These are phyloP conservation scores for Prionailurus viverrinus DNA, from an alignment of 2,113 vertebrate genomes.

Conservation along the genomic window DNA sequence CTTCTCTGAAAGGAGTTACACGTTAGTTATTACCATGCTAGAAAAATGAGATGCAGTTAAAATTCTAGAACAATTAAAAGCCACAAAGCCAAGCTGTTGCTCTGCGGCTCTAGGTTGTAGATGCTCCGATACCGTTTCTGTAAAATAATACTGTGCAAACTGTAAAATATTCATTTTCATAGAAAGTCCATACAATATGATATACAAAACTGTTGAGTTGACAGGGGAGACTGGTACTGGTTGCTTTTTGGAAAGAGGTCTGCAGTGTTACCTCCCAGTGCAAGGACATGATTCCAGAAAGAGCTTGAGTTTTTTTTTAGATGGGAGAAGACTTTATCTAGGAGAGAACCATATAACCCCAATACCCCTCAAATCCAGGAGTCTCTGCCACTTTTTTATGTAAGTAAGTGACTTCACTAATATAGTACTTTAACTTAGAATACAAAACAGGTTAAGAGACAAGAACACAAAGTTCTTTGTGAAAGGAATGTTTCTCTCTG, in stretches of 20 bases:
- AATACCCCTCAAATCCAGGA: background rate
- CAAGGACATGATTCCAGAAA: background rate
- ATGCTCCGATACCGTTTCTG: slow-evolving; percentile 63
- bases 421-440: background rate
- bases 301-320: slow-evolving; percentile 4
- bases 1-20: slow-evolving; percentile 85
- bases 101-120: slow-evolving; percentile 69
- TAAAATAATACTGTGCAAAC: slow-evolving; percentile 83
- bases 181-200: slow-evolving; percentile 83
- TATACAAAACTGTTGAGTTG: slow-evolving; percentile 81
- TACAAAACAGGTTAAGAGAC: slow-evolving; percentile 69
- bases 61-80: slow-evolving; percentile 83
- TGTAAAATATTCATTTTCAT: slow-evolving; percentile 85
- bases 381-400: slow-evolving; percentile 25
- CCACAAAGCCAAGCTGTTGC: slow-evolving; percentile 81
- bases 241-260: background rate
- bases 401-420: background rate
- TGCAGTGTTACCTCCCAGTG: background rate
- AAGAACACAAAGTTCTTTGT: slow-evolving; percentile 54
- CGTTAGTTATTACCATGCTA: slow-evolving; percentile 88
- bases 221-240: slow-evolving; percentile 61
- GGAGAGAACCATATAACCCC: background rate
- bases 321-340: background rate
- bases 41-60: slow-evolving; percentile 88
- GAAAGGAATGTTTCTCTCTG: slow-evolving; percentile 1